Conservation (phyloP, 1,140 invertebrate genomes). For the Agrilus planipennis region DNA sequence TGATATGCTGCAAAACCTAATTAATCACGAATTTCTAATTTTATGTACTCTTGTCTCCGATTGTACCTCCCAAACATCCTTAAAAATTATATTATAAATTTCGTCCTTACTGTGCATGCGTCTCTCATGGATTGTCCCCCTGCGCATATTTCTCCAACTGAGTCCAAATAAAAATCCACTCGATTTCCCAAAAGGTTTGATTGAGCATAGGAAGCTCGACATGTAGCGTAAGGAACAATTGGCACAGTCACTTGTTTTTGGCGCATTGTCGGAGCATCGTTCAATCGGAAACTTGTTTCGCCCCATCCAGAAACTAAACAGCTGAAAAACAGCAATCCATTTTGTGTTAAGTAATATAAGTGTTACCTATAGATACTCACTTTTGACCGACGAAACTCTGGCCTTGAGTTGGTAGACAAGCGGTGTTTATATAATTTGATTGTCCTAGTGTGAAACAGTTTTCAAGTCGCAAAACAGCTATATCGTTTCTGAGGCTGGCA, state of each 20-base stretch:
- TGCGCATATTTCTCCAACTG: constrained; percentile 25
- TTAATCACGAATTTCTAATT: too few species aligned
- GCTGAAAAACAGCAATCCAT: constrained; percentile 9
- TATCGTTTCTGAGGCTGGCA: constrained; percentile 44
- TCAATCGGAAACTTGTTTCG: constrained; percentile 15
- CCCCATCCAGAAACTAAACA: constrained; percentile 27
- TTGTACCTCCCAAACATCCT: too few species aligned
- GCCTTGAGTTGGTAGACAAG: constrained; percentile 38
- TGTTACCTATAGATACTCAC: constrained; percentile 11
- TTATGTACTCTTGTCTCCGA: too few species aligned
- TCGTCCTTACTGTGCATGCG: constrained; percentile 30
- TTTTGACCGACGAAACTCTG: constrained; percentile 18
- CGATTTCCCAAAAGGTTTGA: constrained; percentile 16
- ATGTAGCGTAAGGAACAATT: constrained; percentile 16
- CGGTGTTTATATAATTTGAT: constrained; percentile 43
- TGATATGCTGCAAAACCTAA: too few species aligned
- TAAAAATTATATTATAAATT: too few species aligned
- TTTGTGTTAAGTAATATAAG: neutral
- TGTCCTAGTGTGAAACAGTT: constrained; percentile 34
- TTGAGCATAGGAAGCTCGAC: constrained; percentile 16
- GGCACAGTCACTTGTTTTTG: constrained; percentile 24
- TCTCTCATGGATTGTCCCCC: constrained; percentile 23
- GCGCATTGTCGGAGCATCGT: constrained; percentile 20
- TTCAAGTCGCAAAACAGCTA: constrained; percentile 48
- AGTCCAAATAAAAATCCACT: constrained; percentile 24